Evolutionary conservation across 37 sponge, comb jelly and placozoan genomes (phyloP), one percentile per base, ranked within the genome.

Genomic region (Beroe ovata): DNA sequence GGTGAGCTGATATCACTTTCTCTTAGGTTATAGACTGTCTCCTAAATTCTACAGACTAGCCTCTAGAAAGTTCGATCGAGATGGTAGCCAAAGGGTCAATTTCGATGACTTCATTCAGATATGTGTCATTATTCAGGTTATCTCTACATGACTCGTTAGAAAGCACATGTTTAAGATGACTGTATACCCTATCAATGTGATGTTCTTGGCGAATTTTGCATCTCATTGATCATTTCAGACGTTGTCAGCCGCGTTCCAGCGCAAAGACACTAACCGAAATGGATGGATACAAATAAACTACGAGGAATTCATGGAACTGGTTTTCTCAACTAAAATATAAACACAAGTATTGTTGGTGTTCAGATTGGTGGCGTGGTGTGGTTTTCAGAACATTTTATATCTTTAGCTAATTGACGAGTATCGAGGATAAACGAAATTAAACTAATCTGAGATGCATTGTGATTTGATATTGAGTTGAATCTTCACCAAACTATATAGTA

Each of bases 31-130:
- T 90, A 91, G 95, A 0, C 90, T 99, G 58, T 96, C 96, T 19
- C 94, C 93, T 38, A 64, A 89, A 41, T 94, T 99, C 89, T 99
- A 99, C 61, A 92, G 91, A 39, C 59, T 94, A 19, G 91, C 96
- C 41, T 72, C 95, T 19, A 88, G 94, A 22, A 99, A 96, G 88
- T 99, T 99, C 92, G 99, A 99, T 54, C 92, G 99, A 0, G 89
- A 91, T n/a, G 99, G 96, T 0, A 64, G 62, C 18, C 93, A 93
- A 0, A 91, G 89, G n/a, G 66, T 99, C 0, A 93, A 93, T 18
- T 99, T 99, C 92, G 99, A 99, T 91, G 99, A 99, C 92, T 99
- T 99, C 92, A 96, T 99, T 30, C 99, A 99, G 92, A 96, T 96
- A 54, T 96, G 95, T 89, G 94, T 96, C 0, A 93, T 94, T 29